Evolutionary conservation across 2,797 vertebrate genomes (phyloP), one percentile per base, ranked within the genome.

Genomic region (Petrocephalus sullivani): DNA sequence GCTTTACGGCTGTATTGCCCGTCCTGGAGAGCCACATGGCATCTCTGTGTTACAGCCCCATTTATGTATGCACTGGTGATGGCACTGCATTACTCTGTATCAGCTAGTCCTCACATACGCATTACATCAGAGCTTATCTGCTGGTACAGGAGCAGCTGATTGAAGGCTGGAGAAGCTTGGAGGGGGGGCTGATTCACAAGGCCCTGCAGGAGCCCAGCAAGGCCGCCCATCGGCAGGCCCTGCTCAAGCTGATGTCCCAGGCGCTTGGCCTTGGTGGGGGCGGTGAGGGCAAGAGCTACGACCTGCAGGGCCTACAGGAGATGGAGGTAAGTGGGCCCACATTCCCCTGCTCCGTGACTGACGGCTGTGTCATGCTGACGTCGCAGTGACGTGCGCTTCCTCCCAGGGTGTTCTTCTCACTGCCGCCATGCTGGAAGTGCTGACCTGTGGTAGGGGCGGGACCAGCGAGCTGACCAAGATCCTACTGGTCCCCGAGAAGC

Each of bases 321-420:
- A 94, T 97, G 92, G 96, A 98, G 96, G 97, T 97, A 90, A 21
- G 90, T 2, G 10, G 19, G 78, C 46, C 7, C 46, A 82, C 46
- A 0, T 46, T n/a, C n/a, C 60, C 19, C 19, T 37, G 56, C 21
- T 3, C 57, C n/a, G 7, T 41, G 56, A 86, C 16, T 60, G 21
- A 21, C 10, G 7, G 23, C 21, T 64, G 21, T 67, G 61, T 14
- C 23, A 28, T 67, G 23, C 23, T 14, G 61, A 33, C 3, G 23
- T 23, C 12, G 21, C 61, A 67, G 23, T 28, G 23, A 28, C 61
- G 10, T 87, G 71, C 90, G 19, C 53, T 83, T 3, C 12, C 58
- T 64, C 1, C 0, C 89, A 99, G 98, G 95, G 93, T 0, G 89
- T 96, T 88, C 92, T 99, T 81, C 94, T 98, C 91, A 96, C 95